Evolutionary conservation across 2,797 vertebrate genomes (phyloP).

Genomic region (Apodemus agrarius): DNA sequence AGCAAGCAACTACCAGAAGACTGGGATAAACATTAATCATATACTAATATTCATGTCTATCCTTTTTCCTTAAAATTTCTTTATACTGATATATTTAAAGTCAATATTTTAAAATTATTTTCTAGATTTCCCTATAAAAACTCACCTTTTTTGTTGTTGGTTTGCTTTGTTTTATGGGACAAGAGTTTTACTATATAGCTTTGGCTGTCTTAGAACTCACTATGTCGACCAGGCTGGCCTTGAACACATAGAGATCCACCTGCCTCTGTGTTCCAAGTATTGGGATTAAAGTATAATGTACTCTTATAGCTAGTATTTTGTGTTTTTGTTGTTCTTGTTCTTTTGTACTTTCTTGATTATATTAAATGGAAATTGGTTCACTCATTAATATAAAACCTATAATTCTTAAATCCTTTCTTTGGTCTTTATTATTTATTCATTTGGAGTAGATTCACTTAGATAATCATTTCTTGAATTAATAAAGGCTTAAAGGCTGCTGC

Average conservation of each 20-base stretch:
- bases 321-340: background rate
- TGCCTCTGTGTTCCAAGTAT: background rate
- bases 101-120: background rate
- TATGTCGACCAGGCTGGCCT: background rate
- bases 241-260: background rate
- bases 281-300: background rate
- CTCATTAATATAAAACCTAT: background rate
- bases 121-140: background rate
- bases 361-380: background rate
- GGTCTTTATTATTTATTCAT: background rate
- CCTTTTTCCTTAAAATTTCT: background rate
- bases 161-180: background rate
- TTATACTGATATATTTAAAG: background rate
- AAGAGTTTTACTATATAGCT: background rate
- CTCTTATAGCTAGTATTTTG: background rate
- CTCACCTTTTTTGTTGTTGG: background rate
- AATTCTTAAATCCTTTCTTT: background rate
- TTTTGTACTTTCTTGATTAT: background rate
- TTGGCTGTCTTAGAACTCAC: background rate
- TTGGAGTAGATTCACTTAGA: background rate
- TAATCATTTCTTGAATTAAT: background rate
- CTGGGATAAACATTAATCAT: background rate
- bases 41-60: background rate
- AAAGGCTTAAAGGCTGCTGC: background rate
- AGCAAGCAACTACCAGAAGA: background rate